Percentiles rank a stretch among this genome's conserved stretches.
phyloP scores from a whole-genome alignment of 2,888 invertebrate genomes.

The Beris chalybata region DNA sequence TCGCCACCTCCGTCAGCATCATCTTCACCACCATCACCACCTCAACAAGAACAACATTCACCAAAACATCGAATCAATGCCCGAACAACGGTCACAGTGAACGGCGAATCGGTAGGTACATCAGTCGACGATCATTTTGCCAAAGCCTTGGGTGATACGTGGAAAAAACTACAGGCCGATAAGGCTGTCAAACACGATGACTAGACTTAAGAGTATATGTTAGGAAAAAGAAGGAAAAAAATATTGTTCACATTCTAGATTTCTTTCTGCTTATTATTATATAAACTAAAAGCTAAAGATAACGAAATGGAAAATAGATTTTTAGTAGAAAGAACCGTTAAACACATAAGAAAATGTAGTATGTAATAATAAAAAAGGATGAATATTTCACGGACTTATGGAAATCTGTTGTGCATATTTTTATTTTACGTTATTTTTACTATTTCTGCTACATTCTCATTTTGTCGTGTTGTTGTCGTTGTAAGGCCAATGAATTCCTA shows the following conservation, averaged over 20 bases:
- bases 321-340: too few species aligned
- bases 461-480: slow-evolving; percentile 29
- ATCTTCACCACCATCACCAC: slow-evolving; percentile 49
- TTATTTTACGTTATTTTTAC: background rate
- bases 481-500: slow-evolving; percentile 51
- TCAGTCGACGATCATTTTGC: slow-evolving; percentile 92
- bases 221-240: background rate
- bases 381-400: background rate
- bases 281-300: background rate
- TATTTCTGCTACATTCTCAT: slow-evolving; percentile 11
- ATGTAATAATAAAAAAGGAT: slow-evolving; percentile 11
- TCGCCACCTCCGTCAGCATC: slow-evolving; percentile 55
- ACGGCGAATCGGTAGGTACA: slow-evolving; percentile 59
- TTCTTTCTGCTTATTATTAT: too few species aligned
- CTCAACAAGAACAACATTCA: slow-evolving; percentile 37
- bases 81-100: slow-evolving; percentile 32
- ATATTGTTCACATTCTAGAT: background rate
- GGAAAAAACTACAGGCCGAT: slow-evolving; percentile 72
- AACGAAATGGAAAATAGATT: background rate
- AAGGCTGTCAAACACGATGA: slow-evolving; percentile 49
- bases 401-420: slow-evolving; percentile 34
- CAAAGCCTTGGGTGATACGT: slow-evolving; percentile 83
- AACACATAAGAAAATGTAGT: background rate
- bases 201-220: slow-evolving; percentile 15
- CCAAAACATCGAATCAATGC: slow-evolving; percentile 24